Conservation (phyloP, 2,888 invertebrate genomes). For the Lampropteryx suffumata region DNA sequence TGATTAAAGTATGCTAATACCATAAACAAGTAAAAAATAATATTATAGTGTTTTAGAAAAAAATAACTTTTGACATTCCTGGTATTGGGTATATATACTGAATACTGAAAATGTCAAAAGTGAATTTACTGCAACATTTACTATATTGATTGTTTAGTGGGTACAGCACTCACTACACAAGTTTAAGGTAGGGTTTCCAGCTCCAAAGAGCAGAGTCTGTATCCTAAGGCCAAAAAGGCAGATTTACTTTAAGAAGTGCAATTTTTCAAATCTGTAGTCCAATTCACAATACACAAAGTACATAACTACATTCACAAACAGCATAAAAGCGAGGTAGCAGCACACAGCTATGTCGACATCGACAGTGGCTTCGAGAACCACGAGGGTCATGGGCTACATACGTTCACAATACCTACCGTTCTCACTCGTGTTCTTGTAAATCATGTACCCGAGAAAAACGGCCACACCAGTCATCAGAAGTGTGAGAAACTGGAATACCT, state of each 20-base stretch:
- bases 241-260: conserved; percentile 19
- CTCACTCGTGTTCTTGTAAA: conserved; percentile 57
- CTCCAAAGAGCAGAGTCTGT: too few relatives aligned
- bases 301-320: conserved; percentile 48
- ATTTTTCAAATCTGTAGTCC: conserved; percentile 42
- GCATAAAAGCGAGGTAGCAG: conserved; percentile 39
- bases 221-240: too few relatives aligned
- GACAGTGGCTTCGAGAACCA: conserved; percentile 62
- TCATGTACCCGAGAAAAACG: conserved; percentile 57
- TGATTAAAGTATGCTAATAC: too few relatives aligned
- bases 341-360: conserved; percentile 40
- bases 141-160: too few relatives aligned
- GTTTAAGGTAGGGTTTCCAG: too few relatives aligned
- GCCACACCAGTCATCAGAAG: conserved; percentile 55
- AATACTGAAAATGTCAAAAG: too few relatives aligned
- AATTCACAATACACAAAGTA: conserved; percentile 44
- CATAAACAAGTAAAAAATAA: too few relatives aligned
- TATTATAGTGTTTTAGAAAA: too few relatives aligned
- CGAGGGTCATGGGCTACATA: conserved; percentile 63
- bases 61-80: too few relatives aligned
- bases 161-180: too few relatives aligned
- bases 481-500: conserved; percentile 60
- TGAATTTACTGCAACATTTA: too few relatives aligned
- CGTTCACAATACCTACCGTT: conserved; percentile 59
- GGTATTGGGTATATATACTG: too few relatives aligned